phyloP scores from a whole-genome alignment of 1,140 invertebrate genomes.

The Leptinotarsa texana region DNA sequence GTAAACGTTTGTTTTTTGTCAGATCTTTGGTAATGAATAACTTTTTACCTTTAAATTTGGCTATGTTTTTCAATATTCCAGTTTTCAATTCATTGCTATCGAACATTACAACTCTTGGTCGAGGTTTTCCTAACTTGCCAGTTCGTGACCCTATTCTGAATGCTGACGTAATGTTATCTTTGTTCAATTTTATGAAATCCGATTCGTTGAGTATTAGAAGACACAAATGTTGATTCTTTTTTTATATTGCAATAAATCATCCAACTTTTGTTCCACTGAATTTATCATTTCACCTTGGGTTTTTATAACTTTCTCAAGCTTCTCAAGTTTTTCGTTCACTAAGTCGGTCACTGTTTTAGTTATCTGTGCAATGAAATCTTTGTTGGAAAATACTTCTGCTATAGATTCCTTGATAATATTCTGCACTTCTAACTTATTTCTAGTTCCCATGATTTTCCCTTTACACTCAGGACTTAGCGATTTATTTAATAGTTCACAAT shows the following conservation, averaged over 20 bases:
- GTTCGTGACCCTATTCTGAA: not conserved
- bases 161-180: not conserved
- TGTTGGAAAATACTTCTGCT: not conserved
- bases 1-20: no score
- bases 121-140: not conserved
- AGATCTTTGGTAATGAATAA: no score
- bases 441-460: conserved; percentile 9
- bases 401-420: conserved; percentile 6
- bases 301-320: conserved; percentile 6
- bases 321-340: not conserved
- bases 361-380: conserved; percentile 7
- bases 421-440: conserved; percentile 9
- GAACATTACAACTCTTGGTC: conserved; percentile 1
- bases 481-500: not conserved
- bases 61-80: no score
- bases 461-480: not conserved
- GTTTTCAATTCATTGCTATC: not conserved
- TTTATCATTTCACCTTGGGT: conserved; percentile 6
- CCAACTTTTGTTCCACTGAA: conserved; percentile 4
- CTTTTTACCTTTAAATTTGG: no score
- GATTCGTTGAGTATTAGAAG: conserved; percentile 9
- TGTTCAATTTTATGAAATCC: not conserved
- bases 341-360: conserved; percentile 2
- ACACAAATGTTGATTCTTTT: conserved; percentile 9
- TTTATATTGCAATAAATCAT: conserved; percentile 1